Conservation (phyloP, 1,140 invertebrate species). For the Nasonia longicornis region DNA sequence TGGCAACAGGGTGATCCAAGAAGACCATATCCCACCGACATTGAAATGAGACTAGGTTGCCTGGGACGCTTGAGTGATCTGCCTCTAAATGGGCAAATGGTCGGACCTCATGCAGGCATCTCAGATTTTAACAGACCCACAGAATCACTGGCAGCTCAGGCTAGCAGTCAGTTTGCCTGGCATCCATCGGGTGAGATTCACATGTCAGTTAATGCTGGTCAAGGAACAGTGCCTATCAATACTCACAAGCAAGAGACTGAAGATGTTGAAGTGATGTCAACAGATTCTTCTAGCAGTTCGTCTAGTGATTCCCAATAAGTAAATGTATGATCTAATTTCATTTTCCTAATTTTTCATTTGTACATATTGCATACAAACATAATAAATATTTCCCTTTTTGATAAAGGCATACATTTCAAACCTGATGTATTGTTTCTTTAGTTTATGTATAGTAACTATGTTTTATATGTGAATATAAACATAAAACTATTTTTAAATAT, state of each 20-base stretch:
- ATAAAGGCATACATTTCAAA: too few species aligned
- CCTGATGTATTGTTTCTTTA: too few species aligned
- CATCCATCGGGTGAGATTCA: slow-evolving; percentile 88
- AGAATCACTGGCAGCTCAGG: slow-evolving; percentile 78
- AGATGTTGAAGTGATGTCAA: slow-evolving; percentile 96
- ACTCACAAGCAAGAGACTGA: slow-evolving; percentile 84
- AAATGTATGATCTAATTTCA: too few species aligned
- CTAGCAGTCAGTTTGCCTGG: slow-evolving; percentile 87
- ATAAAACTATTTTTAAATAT: too few species aligned
- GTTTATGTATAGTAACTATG: too few species aligned
- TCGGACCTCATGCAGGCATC: slow-evolving; percentile 67
- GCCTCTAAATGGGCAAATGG: slow-evolving; percentile 77
- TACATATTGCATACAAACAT: too few species aligned
- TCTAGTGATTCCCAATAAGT: slow-evolving; percentile 91
- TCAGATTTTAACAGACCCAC: slow-evolving; percentile 73
- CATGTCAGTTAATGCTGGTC: slow-evolving; percentile 78
- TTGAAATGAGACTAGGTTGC: slow-evolving; percentile 93
- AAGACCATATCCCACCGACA: slow-evolving; percentile 93
- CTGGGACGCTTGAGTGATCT: slow-evolving; percentile 81
- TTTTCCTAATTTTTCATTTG: too few species aligned
- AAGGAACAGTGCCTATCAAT: slow-evolving; percentile 78
- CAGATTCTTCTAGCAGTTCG: slow-evolving; percentile 90
- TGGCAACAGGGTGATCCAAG: slow-evolving; percentile 96
- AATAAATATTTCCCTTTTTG: too few species aligned
- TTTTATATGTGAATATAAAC: too few species aligned